Evolutionary conservation across 2,113 vertebrate species (phyloP).

Genomic region (Sciurus niger): DNA sequence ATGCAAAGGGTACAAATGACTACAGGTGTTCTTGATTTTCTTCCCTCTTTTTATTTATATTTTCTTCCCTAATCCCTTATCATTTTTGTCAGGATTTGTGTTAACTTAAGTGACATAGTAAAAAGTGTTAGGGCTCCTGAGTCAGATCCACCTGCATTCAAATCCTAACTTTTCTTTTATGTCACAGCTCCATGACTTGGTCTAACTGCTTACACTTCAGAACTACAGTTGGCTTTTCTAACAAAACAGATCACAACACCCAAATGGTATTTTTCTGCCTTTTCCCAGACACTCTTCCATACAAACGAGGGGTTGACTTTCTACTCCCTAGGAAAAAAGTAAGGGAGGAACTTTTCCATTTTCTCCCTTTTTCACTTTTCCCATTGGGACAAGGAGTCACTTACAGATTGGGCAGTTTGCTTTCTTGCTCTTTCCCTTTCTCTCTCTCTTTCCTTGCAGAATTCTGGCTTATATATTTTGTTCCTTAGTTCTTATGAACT

Average conservation of each 20-base stretch:
- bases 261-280: background rate
- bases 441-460: background rate
- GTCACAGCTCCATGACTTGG: background rate
- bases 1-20: background rate
- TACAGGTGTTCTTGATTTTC: background rate
- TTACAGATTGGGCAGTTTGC: background rate
- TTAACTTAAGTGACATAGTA: conserved; percentile 4
- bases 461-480: background rate
- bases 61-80: background rate
- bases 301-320: background rate
- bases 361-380: background rate
- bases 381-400: background rate
- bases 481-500: background rate
- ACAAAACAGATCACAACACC: background rate
- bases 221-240: background rate
- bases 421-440: background rate
- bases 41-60: background rate
- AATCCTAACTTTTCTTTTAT: background rate
- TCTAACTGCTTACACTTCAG: background rate
- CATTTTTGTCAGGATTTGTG: conserved; percentile 2
- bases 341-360: background rate
- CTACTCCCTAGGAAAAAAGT: background rate
- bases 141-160: background rate
- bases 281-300: background rate
- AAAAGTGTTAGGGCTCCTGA: background rate